Evolutionary conservation across 2,797 vertebrate genomes (phyloP), one percentile per base, ranked within the genome.

Genomic region (Okamejei kenojei): DNA sequence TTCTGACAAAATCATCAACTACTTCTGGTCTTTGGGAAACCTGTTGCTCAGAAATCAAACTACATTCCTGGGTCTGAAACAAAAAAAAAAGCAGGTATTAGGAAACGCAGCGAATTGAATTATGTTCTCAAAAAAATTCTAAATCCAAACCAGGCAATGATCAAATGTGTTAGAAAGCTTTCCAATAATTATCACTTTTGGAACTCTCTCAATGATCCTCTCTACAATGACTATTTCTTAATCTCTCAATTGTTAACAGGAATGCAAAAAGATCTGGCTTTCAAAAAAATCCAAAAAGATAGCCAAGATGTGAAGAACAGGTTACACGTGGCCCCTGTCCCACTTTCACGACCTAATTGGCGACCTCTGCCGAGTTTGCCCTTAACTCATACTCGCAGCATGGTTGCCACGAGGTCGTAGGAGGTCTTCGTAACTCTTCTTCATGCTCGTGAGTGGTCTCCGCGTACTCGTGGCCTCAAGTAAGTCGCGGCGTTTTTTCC

Each of bases 1-100:
- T 98, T 94, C 97, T 97, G 65, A 99, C 94, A 94, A 97, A 99
- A 93, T 97, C 97, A 84, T 98, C 97, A 94, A 98, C 95, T 0
- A 96, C 90, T 95, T 97, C 96, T 21, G 96, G 96, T 68, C 92
- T 93, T 79, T 94, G 95, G 35, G 94, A 93, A 32, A 93, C 8
- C 0, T 93, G 65, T 32, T 94, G 93, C 54, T 95, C 95, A 35
- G 94, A 76, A 93, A 94, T 94, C 93, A 95, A 93, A 92, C 94
- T 45, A 0, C 94, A 93, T 65, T 93, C 94, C 1, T 93, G 93
- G 93, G 95, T 94, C 97, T 97, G 95, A 93, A 96, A 96, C 95
- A 92, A 13, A 90, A 23, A 3, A 3, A 91, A 13, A 74, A 0
- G 21, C 4, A 38, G 13, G 32, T 68, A 8, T 90, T 32, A 91